phyloP scores from a whole-genome alignment of 2,888 invertebrate genomes.

The Copidosoma aretas region DNA sequence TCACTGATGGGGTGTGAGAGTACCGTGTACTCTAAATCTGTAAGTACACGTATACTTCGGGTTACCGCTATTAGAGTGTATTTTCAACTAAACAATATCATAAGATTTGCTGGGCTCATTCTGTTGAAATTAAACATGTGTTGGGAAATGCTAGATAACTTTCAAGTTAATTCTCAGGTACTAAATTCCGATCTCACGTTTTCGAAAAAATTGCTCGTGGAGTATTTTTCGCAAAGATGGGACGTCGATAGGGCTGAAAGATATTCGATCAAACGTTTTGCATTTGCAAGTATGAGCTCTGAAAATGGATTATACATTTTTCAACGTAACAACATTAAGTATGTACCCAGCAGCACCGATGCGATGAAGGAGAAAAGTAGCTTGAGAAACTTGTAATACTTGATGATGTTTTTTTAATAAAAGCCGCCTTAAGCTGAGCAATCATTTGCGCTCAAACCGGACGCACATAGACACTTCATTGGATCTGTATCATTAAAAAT shows the following conservation, averaged over 20 bases:
- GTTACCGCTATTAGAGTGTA: conserved; percentile 78
- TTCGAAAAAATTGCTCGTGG: conserved; percentile 51
- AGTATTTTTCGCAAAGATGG: conserved; percentile 57
- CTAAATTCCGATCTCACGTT: conserved; percentile 53
- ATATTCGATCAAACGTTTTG: neutral
- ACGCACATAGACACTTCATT: conserved; percentile 52
- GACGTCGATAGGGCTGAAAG: conserved; percentile 56
- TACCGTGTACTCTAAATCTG: conserved; percentile 79
- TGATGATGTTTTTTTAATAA: conserved; percentile 42
- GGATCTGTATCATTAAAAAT: conserved; percentile 10
- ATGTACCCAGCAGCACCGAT: conserved; percentile 55
- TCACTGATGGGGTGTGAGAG: neutral
- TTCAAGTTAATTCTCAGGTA: conserved; percentile 49
- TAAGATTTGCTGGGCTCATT: conserved; percentile 61
- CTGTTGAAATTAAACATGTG: conserved; percentile 38
- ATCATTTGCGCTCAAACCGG: conserved; percentile 50
- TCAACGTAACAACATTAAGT: neutral
- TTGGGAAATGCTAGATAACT: neutral
- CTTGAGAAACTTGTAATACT: conserved; percentile 52
- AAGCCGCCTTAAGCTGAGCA: conserved; percentile 45
- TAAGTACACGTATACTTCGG: conserved; percentile 81
- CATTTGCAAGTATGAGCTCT: too few species aligned
- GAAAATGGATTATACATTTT: too few species aligned
- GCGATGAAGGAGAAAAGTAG: conserved; percentile 53
- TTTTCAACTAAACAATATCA: conserved; percentile 72